These are phyloP conservation scores for Oasisia sp. DNA, from an alignment of 2,888 invertebrate species.

Conservation along the genomic window DNA sequence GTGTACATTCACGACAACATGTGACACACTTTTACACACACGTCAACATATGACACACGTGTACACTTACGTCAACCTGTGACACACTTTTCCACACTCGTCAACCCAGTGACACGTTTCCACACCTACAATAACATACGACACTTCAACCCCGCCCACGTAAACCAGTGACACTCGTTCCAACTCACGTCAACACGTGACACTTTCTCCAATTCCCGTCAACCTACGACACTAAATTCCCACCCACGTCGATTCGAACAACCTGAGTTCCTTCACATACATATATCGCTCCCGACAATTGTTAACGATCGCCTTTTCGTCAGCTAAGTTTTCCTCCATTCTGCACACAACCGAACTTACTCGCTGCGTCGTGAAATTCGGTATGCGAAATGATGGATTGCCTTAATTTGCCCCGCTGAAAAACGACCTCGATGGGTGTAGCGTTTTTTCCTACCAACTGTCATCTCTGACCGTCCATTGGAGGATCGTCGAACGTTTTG, in stretches of 20 bases:
- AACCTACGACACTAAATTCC: background rate
- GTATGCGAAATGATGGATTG: conserved; percentile 10
- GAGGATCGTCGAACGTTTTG: background rate
- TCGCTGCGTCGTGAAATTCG: background rate
- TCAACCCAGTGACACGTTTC: too few relatives aligned
- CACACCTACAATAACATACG: too few relatives aligned
- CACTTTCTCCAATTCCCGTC: background rate
- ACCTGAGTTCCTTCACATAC: background rate
- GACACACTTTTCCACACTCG: too few relatives aligned
- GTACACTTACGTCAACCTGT: too few relatives aligned
- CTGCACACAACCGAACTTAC: background rate
- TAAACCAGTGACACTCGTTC: background rate
- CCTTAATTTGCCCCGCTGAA: background rate
- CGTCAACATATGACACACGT: too few relatives aligned
- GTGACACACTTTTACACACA: too few relatives aligned
- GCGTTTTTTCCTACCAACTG: background rate
- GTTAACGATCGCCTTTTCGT: background rate
- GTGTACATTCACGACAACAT: too few relatives aligned
- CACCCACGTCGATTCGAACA: background rate
- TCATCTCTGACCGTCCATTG: conserved; percentile 5
- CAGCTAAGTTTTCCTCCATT: background rate
- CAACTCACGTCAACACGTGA: background rate
- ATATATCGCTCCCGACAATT: background rate
- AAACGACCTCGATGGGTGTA: conserved; percentile 1
- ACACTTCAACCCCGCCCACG: background rate